Evolutionary conservation across 1,140 invertebrate genomes (phyloP).

Genomic region (Sarcophaga peregrina): DNA sequence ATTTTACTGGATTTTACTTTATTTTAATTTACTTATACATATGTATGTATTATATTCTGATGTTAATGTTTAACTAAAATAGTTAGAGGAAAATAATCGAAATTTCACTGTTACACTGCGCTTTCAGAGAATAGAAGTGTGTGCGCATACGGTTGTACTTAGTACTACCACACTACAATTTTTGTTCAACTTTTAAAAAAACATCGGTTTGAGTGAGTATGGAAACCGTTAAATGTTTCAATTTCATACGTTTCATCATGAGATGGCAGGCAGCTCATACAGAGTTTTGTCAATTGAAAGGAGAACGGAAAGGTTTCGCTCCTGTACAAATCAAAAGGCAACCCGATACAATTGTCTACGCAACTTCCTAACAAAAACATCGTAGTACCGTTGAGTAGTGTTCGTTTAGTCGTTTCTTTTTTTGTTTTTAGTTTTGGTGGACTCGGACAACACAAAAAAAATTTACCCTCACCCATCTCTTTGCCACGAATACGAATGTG

Average conservation of each 20-base stretch:
- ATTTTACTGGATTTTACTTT: too few relatives aligned
- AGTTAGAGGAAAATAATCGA: too few relatives aligned
- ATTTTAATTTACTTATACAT: too few relatives aligned
- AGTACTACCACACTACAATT: constrained; percentile 9
- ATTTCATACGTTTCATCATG: not conserved
- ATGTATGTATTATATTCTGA: too few relatives aligned
- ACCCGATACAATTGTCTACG: constrained; percentile 29
- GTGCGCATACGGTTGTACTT: not conserved
- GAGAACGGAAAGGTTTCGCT: not conserved
- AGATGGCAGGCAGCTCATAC: too few relatives aligned
- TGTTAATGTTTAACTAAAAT: too few relatives aligned
- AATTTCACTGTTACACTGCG: too few relatives aligned
- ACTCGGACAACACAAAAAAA: constrained; percentile 21
- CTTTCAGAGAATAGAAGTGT: too few relatives aligned
- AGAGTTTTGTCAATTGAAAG: not conserved
- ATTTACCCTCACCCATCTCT: not conserved
- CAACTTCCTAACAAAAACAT: not conserved
- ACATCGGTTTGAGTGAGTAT: not conserved
- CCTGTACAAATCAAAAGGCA: constrained; percentile 10
- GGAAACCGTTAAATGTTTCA: not conserved
- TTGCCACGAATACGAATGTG: not conserved
- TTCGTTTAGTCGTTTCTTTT: not conserved
- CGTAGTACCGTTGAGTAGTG: not conserved
- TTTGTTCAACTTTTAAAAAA: not conserved
- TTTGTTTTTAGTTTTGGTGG: not conserved